These are phyloP conservation scores for Lasioglossum marginatum DNA, from an alignment of 2,888 invertebrate species.

Conservation along the genomic window DNA sequence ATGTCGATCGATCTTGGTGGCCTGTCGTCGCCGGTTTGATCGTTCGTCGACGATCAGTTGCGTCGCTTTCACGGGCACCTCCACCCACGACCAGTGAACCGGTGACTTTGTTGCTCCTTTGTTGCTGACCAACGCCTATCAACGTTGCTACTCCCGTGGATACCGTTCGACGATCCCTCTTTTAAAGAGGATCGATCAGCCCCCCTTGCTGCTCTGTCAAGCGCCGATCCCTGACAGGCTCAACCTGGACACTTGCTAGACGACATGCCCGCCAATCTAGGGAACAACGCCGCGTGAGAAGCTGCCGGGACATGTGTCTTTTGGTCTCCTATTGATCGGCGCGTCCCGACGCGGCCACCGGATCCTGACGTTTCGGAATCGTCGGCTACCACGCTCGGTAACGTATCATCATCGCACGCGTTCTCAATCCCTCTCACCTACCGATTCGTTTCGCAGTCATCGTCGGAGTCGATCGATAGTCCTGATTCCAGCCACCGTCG, in stretches of 20 bases:
- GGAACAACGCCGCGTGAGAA: constrained; percentile 66
- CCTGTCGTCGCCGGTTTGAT: constrained; percentile 3
- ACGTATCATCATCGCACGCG: constrained; percentile 29
- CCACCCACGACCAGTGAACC: constrained; percentile 11
- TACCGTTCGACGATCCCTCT: neutral
- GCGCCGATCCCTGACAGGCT: neutral
- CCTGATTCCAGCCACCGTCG: neutral
- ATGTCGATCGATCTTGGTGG: constrained; percentile 14
- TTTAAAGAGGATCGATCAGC: neutral
- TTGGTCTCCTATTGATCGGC: constrained; percentile 80
- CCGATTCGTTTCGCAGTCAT: neutral
- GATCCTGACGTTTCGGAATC: constrained; percentile 73
- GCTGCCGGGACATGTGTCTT: constrained; percentile 78
- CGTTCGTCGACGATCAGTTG: constrained; percentile 1
- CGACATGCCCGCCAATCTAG: constrained; percentile 40
- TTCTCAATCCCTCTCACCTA: no score
- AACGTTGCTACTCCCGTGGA: neutral
- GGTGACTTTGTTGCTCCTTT: neutral
- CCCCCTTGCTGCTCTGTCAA: neutral
- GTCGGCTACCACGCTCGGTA: constrained; percentile 55
- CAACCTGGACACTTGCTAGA: constrained; percentile 18
- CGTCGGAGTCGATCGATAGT: neutral
- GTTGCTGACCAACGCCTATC: constrained; percentile 7
- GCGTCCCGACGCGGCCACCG: constrained; percentile 72
- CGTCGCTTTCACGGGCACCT: neutral